Conservation (phyloP, 2,113 vertebrate genomes). For the Herpetotheres cachinnans region DNA sequence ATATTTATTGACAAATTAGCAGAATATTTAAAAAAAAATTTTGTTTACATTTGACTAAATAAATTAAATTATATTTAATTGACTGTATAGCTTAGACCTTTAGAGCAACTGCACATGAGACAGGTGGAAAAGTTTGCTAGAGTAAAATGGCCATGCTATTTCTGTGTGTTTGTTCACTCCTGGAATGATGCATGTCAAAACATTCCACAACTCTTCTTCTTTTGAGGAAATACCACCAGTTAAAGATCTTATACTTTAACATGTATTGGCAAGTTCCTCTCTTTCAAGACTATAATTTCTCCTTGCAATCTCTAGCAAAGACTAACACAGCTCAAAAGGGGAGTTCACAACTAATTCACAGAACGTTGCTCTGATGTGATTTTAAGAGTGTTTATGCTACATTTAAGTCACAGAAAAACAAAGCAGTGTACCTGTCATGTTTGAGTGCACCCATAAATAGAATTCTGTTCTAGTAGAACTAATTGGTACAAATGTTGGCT, state of each 20-base stretch:
- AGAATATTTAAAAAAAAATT: background rate
- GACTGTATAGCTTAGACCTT: background rate
- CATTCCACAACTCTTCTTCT: background rate
- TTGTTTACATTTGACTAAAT: background rate
- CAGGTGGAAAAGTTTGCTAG: background rate
- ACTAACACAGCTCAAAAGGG: background rate
- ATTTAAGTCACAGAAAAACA: constrained; percentile 31
- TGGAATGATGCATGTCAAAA: background rate
- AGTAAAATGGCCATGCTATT: background rate
- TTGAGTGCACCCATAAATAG: constrained; percentile 17
- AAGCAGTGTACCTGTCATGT: constrained; percentile 13
- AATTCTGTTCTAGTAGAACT: constrained; percentile 28
- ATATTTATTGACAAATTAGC: background rate
- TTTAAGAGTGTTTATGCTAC: constrained; percentile 2
- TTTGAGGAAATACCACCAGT: background rate
- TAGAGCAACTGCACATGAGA: background rate
- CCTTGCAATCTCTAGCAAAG: background rate
- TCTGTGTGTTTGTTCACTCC: background rate
- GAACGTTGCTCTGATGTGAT: background rate
- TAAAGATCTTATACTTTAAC: background rate
- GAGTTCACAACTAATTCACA: background rate
- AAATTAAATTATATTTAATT: background rate
- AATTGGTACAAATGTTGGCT: constrained; percentile 15
- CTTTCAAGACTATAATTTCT: background rate
- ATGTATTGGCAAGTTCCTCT: background rate